A percentile compares a stretch with the other conserved stretches of the same genome.
Conservation (phyloP, 2,888 invertebrate genomes). For the Drosophila mettleri region DNA sequence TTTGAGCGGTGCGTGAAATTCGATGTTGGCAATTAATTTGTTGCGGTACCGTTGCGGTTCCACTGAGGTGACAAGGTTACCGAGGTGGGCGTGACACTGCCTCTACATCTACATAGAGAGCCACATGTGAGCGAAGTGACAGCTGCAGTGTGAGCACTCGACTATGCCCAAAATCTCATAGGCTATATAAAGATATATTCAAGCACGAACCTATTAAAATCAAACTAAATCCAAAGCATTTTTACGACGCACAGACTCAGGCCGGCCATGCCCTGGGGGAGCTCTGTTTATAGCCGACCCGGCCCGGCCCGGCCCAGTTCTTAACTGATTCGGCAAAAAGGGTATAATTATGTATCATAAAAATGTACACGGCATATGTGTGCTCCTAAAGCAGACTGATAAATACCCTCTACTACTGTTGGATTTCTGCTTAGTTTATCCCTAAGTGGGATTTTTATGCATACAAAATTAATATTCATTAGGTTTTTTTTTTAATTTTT, state of each 20-base stretch:
- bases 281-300: conserved; percentile 40
- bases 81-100: conserved; percentile 18
- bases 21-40: conserved; percentile 61
- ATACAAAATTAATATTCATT: neutral
- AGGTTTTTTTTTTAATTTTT: neutral
- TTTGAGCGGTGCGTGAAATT: conserved; percentile 50
- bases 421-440: neutral
- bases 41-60: conserved; percentile 63
- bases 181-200: conserved; percentile 57
- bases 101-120: neutral
- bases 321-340: conserved; percentile 55
- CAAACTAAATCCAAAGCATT: conserved; percentile 65
- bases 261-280: conserved; percentile 34
- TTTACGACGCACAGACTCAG: conserved; percentile 36
- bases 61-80: conserved; percentile 38
- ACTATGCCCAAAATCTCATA: conserved; percentile 29
- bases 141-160: conserved; percentile 18
- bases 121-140: conserved; percentile 19
- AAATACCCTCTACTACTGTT: conserved; percentile 16
- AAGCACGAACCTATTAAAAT: conserved; percentile 60
- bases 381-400: neutral
- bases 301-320: conserved; percentile 22
- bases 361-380: conserved; percentile 7
- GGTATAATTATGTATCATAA: conserved; percentile 72
- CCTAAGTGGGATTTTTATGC: neutral